Evolutionary conservation across 2,888 invertebrate species (phyloP).

Genomic region (Phymatocera aterrima): DNA sequence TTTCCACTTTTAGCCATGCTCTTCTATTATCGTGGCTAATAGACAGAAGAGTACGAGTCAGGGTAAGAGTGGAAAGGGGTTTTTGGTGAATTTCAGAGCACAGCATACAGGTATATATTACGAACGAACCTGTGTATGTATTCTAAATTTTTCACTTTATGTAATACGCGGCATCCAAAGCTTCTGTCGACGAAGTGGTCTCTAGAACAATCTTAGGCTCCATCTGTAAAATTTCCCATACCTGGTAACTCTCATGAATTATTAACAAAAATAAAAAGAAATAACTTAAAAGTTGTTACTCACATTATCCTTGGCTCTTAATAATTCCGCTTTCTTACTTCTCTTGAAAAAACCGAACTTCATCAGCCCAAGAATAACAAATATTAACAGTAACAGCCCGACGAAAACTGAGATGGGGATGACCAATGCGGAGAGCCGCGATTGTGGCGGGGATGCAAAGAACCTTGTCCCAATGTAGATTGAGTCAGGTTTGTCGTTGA

Average conservation of each 20-base stretch:
- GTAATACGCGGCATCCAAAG: not conserved
- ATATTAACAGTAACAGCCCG: conserved; percentile 63
- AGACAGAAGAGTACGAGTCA: too few species aligned
- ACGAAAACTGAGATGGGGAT: conserved; percentile 62
- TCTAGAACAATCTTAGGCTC: not conserved
- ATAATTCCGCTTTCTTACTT: conserved; percentile 62
- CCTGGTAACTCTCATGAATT: not conserved
- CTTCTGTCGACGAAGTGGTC: conserved; percentile 29
- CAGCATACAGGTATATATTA: too few species aligned
- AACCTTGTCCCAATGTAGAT: conserved; percentile 69
- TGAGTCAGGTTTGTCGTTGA: conserved; percentile 60
- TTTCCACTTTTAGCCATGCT: too few species aligned
- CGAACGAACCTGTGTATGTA: not conserved
- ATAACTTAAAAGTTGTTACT: not conserved
- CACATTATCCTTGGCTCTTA: conserved; percentile 39
- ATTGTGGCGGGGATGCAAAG: conserved; percentile 63
- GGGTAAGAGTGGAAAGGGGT: too few species aligned
- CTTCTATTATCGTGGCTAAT: too few species aligned
- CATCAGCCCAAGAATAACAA: conserved; percentile 61
- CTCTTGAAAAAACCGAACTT: conserved; percentile 69
- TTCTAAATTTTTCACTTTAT: not conserved
- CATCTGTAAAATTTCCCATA: not conserved
- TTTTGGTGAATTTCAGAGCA: too few species aligned
- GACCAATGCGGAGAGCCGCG: conserved; percentile 63
- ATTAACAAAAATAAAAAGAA: not conserved